Percentiles rank a stretch among this genome's conserved stretches.
phyloP scores from a whole-genome alignment of 2,113 vertebrate genomes.

The Calonectris borealis region DNA sequence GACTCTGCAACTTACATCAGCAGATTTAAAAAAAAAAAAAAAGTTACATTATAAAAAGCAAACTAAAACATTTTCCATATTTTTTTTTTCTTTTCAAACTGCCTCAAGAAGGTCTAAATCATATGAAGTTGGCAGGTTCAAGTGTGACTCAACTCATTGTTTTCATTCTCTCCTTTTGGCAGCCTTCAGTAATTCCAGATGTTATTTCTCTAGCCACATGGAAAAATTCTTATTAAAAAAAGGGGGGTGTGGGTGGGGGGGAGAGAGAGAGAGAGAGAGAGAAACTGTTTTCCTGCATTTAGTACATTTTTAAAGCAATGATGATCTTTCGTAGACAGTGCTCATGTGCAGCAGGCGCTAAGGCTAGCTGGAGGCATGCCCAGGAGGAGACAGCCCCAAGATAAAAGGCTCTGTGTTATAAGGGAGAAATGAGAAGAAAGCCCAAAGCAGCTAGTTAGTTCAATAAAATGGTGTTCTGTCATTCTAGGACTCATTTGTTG shows the following conservation, averaged over 20 bases:
- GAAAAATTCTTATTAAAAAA: constrained; percentile 55
- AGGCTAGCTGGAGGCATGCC: constrained; percentile 48
- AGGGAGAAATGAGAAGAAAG: constrained; percentile 17
- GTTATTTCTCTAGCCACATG: constrained; percentile 55
- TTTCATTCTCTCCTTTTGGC: constrained; percentile 61
- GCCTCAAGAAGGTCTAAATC: constrained; percentile 39
- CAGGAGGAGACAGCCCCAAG: constrained; percentile 28
- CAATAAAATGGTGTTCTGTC: constrained; percentile 43
- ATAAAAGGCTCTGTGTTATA: constrained; percentile 51
- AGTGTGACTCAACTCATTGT: constrained; percentile 66
- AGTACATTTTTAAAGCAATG: constrained; percentile 14
- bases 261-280: not conserved
- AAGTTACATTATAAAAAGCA: not conserved
- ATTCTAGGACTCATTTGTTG: constrained; percentile 1
- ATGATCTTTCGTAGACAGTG: not conserved
- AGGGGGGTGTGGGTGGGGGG: too few relatives aligned
- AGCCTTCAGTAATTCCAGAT: constrained; percentile 63
- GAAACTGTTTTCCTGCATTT: constrained; percentile 18
- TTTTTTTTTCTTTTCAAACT: not conserved
- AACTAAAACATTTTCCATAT: not conserved
- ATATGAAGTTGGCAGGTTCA: constrained; percentile 40
- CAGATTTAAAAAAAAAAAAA: not conserved
- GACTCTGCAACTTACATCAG: not conserved
- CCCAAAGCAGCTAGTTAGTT: constrained; percentile 29
- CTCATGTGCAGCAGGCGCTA: constrained; percentile 15